Percentiles rank a stretch among this genome's conserved stretches.
These are phyloP conservation scores for Actenoides hombroni DNA, from an alignment of 2,113 vertebrate genomes.

Conservation along the genomic window DNA sequence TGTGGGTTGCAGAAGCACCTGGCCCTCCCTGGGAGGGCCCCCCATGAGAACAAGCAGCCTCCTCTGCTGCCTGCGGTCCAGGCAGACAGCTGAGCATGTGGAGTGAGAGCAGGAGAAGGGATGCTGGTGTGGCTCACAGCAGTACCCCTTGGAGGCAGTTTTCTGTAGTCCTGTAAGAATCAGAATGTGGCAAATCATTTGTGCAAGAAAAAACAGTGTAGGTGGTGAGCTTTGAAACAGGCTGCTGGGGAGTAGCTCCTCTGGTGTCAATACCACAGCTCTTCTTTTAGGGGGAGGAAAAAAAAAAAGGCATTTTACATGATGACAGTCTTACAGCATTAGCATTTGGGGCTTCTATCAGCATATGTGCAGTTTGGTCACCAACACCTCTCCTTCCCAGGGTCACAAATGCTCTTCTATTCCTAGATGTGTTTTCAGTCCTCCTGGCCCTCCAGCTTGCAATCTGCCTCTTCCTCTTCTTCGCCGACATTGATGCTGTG, in stretches of 20 bases:
- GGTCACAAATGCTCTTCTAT: not conserved
- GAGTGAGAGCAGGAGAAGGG: rapidly evolving
- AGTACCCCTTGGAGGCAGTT: not conserved
- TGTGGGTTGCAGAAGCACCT: not conserved
- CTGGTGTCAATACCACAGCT: not conserved
- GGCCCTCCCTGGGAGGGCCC: not conserved
- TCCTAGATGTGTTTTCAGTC: slow-evolving; percentile 69
- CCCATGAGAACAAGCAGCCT: no score
- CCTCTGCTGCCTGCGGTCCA: not conserved
- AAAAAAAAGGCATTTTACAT: not conserved
- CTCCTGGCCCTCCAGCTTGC: slow-evolving; percentile 63
- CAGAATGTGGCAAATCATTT: not conserved
- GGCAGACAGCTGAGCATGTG: rapidly evolving
- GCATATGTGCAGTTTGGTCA: not conserved
- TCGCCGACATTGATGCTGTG: slow-evolving; percentile 49
- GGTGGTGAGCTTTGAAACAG: not conserved
- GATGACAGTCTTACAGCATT: not conserved
- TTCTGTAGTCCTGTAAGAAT: not conserved
- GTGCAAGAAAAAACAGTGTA: not conserved
- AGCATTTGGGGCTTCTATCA: not conserved
- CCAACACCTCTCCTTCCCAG: not conserved
- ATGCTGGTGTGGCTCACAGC: not conserved
- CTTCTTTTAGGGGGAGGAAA: not conserved
- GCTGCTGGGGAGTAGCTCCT: not conserved
- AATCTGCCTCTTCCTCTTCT: slow-evolving; percentile 68